Evolutionary conservation across 2,113 vertebrate genomes (phyloP).

Genomic region (Alethe diademata): DNA sequence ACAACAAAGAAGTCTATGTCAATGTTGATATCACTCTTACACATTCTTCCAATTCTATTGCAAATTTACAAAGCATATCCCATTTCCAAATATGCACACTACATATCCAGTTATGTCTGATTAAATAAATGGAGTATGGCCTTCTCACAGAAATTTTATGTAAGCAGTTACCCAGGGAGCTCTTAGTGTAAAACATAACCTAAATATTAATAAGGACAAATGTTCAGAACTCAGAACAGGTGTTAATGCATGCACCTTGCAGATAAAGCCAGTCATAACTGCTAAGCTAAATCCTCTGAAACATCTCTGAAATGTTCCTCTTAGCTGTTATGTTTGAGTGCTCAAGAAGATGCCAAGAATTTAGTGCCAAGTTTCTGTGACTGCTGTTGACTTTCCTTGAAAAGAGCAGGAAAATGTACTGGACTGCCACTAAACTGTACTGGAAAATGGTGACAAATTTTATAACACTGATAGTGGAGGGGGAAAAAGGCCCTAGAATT

Average conservation of each 20-base stretch:
- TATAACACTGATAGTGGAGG: not conserved
- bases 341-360: not conserved
- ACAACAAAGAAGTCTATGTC: not conserved
- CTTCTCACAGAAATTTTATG: not conserved
- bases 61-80: not conserved
- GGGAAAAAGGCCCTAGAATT: not conserved
- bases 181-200: not conserved
- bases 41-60: not conserved
- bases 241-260: not conserved
- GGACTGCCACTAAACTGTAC: not conserved
- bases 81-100: not conserved
- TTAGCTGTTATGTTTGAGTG: not conserved
- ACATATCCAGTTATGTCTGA: not conserved
- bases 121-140: not conserved
- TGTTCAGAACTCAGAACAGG: not conserved
- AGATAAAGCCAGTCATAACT: not conserved
- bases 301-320: not conserved
- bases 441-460: not conserved
- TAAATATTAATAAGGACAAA: conserved; percentile 23
- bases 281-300: not conserved
- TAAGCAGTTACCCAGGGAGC: not conserved
- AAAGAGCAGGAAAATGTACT: not conserved
- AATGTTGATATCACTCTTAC: not conserved
- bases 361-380: not conserved
- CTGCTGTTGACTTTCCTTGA: not conserved